Conservation (phyloP, 2,113 vertebrate species). For the Cyanistes caeruleus region DNA sequence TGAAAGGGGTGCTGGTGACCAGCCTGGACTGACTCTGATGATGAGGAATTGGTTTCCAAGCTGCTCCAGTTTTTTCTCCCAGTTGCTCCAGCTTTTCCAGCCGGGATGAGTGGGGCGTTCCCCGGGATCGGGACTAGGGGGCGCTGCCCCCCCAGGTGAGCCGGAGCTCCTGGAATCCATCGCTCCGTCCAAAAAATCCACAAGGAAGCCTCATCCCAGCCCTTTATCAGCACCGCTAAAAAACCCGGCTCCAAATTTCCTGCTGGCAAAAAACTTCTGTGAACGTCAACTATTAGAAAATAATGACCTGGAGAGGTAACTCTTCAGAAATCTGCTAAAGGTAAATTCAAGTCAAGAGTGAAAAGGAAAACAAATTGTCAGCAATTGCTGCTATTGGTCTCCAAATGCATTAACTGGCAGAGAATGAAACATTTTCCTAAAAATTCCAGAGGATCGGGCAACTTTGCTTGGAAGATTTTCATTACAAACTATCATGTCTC, state of each 20-base stretch:
- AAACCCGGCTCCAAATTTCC: not conserved
- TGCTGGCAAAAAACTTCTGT: not conserved
- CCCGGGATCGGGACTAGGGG: not conserved
- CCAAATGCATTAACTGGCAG: not conserved
- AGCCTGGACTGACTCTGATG: not conserved
- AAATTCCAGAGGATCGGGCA: not conserved
- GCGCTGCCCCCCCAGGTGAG: conserved; percentile 19
- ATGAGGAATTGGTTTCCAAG: not conserved
- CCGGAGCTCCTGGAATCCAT: not conserved
- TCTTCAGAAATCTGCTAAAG: not conserved
- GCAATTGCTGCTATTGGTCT: not conserved
- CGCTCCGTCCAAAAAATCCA: not conserved
- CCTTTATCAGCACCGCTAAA: not conserved
- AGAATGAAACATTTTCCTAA: not conserved
- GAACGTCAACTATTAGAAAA: accelerated
- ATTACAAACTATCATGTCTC: not conserved
- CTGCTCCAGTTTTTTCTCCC: not conserved
- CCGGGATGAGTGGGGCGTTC: not conserved
- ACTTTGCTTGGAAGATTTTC: not conserved
- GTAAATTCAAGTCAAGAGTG: not conserved
- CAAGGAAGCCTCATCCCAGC: not conserved
- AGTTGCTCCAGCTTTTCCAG: not conserved
- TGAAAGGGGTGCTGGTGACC: not conserved
- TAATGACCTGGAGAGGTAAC: not conserved
- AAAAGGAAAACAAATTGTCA: not conserved